These are phyloP conservation scores for Brassicogethes aeneus DNA, from an alignment of 2,888 invertebrate species.

Conservation along the genomic window DNA sequence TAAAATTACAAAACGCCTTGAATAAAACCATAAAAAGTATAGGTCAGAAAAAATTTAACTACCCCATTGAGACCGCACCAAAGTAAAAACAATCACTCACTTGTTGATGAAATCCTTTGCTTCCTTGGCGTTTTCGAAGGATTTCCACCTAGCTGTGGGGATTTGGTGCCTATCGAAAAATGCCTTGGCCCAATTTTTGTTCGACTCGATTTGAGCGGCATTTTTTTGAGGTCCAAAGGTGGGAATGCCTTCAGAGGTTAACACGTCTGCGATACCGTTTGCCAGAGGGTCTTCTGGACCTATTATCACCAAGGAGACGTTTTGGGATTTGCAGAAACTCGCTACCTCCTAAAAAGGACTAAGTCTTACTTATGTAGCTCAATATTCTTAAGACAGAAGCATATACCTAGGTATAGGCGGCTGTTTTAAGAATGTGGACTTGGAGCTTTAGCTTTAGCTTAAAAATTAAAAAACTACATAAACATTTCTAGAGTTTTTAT, in stretches of 20 bases:
- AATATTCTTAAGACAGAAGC: too few relatives aligned
- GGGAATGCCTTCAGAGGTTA: conserved; percentile 53
- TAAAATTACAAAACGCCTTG: too few relatives aligned
- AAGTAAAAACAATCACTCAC: conserved; percentile 45
- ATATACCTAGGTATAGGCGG: too few relatives aligned
- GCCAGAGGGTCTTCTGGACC: conserved; percentile 95
- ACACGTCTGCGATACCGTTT: conserved; percentile 72
- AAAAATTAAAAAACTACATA: too few relatives aligned
- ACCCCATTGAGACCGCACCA: too few relatives aligned
- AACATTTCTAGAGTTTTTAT: too few relatives aligned
- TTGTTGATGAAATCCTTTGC: conserved; percentile 72
- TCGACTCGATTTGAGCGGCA: conserved; percentile 81
- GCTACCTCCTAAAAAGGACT: conserved; percentile 23
- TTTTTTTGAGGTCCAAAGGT: conserved; percentile 83
- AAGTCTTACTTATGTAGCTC: too few relatives aligned
- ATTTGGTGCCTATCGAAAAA: conserved; percentile 87
- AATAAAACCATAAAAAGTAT: too few relatives aligned
- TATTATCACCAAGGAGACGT: conserved; percentile 71
- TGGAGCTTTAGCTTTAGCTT: too few relatives aligned
- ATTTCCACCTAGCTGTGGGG: conserved; percentile 81
- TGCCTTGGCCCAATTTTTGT: conserved; percentile 88
- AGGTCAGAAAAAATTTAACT: too few relatives aligned
- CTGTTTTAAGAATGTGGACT: too few relatives aligned
- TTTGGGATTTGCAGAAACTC: conserved; percentile 59
- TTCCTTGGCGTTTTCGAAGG: conserved; percentile 63